phyloP scores from a whole-genome alignment of 2,797 vertebrate genomes.

The Sphaeramia orbicularis region DNA sequence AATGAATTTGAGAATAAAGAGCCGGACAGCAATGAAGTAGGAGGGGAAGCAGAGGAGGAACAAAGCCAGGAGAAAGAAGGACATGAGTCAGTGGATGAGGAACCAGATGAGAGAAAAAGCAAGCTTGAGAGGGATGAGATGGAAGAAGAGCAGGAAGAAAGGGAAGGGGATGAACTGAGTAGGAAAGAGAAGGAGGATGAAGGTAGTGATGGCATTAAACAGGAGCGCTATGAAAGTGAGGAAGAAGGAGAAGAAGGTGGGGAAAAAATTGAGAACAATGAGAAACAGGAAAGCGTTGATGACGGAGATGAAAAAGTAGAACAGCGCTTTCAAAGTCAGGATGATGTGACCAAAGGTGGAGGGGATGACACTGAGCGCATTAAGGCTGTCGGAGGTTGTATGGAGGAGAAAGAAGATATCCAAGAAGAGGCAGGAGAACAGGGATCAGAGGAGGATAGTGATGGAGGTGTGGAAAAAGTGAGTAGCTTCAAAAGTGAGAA shows the following conservation, averaged over 20 bases:
- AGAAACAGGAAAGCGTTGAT: conserved; percentile 3
- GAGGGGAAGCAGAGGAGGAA: background rate
- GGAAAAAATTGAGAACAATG: background rate
- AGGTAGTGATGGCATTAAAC: conserved; percentile 4
- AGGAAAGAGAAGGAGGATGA: background rate
- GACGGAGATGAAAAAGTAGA: conserved; percentile 26
- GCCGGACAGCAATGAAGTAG: background rate
- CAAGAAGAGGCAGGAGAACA: conserved; percentile 12
- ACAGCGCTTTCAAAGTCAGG: background rate
- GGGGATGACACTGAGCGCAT: background rate
- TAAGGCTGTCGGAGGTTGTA: background rate
- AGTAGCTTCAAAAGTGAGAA: conserved; percentile 18
- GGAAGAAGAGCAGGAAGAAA: conserved; percentile 20
- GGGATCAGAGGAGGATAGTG: conserved; percentile 19
- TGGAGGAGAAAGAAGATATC: conserved; percentile 15
- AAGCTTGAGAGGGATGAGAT: conserved; percentile 18
- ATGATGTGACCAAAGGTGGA: conserved; percentile 2
- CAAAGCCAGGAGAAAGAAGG: background rate
- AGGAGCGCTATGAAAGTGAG: too few relatives aligned
- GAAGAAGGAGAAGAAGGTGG: background rate
- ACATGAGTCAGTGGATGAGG: conserved; percentile 9
- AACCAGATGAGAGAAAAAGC: conserved; percentile 6
- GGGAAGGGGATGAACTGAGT: background rate
- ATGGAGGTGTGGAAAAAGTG: conserved; percentile 34
- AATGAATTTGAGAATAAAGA: conserved; percentile 11